These are phyloP conservation scores for Lepus oiostolus DNA, from an alignment of 2,797 vertebrate genomes.

Conservation along the genomic window DNA sequence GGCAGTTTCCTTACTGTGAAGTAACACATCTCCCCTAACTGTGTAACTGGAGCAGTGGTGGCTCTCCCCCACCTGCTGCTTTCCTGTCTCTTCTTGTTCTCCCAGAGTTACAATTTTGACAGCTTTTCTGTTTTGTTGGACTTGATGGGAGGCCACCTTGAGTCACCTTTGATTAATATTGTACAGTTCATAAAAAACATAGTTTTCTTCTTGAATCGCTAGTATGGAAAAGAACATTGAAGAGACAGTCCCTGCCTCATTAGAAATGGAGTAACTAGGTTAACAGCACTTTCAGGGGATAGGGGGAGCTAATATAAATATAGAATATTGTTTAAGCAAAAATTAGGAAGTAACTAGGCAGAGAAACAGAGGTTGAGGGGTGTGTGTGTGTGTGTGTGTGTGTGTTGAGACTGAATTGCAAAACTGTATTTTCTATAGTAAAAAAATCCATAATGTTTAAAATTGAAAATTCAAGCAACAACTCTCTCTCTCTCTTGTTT, in stretches of 20 bases:
- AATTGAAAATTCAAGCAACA: not conserved
- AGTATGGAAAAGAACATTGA: not conserved
- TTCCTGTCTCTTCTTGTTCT: not conserved
- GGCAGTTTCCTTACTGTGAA: not conserved
- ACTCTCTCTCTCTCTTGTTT: not conserved
- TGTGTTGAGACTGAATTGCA: not conserved
- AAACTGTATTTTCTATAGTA: constrained; percentile 15
- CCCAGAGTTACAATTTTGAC: not conserved
- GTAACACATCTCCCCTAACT: not conserved
- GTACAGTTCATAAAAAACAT: not conserved
- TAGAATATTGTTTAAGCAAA: constrained; percentile 34
- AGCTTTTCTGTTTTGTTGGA: not conserved
- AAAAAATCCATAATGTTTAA: not conserved
- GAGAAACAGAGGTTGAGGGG: not conserved
- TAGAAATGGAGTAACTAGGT: not conserved
- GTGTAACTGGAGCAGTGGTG: not conserved
- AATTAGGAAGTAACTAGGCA: not conserved
- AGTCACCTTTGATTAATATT: constrained; percentile 5
- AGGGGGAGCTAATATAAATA: not conserved
- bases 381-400: not conserved
- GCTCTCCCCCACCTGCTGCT: not conserved
- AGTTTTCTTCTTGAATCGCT: constrained; percentile 15
- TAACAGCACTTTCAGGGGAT: not conserved
- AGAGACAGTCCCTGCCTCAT: not conserved
- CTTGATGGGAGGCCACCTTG: not conserved